Conservation (phyloP, 2,113 vertebrate species). For the Sapayoa aenigma region DNA sequence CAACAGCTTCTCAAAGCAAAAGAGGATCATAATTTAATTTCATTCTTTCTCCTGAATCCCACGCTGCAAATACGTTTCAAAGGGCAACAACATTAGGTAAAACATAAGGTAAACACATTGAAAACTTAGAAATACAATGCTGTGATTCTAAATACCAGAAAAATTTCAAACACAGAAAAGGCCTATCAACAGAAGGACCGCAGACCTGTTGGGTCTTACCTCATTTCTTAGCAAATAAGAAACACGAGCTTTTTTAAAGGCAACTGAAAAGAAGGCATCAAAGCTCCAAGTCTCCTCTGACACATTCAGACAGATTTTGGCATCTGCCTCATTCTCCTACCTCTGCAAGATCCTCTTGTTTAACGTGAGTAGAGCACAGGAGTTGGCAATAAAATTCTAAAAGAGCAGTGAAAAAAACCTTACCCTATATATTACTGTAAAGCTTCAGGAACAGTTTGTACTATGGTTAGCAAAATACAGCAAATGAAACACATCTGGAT, state of each 20-base stretch:
- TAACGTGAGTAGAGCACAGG: neutral
- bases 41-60: neutral
- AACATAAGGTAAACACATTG: fast-evolving
- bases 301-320: neutral
- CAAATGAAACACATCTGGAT: neutral
- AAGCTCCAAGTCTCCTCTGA: neutral
- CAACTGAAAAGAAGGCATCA: neutral
- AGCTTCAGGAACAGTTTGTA: neutral
- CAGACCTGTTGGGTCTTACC: neutral
- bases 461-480: neutral
- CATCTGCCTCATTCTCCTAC: neutral
- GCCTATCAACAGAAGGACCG: neutral
- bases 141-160: neutral
- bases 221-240: neutral
- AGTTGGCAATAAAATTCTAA: neutral
- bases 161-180: neutral
- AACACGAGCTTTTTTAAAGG: neutral
- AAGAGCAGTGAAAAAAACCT: neutral
- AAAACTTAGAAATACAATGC: neutral
- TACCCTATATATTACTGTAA: neutral
- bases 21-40: neutral
- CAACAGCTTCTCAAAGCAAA: neutral
- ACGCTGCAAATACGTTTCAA: neutral
- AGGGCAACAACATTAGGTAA: neutral
- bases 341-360: neutral